Evolutionary conservation across 2,797 vertebrate species (phyloP).

Genomic region (Urocyon cinereoargenteus): DNA sequence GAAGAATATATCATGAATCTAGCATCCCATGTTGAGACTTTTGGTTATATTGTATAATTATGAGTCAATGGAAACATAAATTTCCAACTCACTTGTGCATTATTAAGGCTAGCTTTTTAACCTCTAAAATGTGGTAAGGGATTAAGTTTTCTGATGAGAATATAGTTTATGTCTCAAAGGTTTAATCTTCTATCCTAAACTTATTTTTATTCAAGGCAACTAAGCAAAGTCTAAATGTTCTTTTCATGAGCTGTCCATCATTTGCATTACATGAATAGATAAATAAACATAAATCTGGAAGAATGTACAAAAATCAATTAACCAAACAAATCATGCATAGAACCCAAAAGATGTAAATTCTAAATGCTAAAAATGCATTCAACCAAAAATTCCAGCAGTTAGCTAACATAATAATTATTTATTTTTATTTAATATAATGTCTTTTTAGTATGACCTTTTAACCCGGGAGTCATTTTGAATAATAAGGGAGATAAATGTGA

Average conservation of each 20-base stretch:
- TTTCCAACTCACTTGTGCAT: conserved; percentile 60
- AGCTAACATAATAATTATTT: conserved; percentile 74
- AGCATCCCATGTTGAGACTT: background rate
- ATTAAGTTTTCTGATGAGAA: conserved; percentile 54
- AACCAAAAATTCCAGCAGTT: conserved; percentile 70
- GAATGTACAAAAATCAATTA: conserved; percentile 85
- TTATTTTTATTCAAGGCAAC: conserved; percentile 59
- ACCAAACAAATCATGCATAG: conserved; percentile 74
- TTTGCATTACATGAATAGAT: conserved; percentile 80
- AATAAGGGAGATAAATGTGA: conserved; percentile 73
- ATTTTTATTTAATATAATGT: background rate
- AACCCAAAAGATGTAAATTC: conserved; percentile 67
- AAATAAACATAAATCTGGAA: conserved; percentile 81
- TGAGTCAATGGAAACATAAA: conserved; percentile 50
- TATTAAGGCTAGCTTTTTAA: conserved; percentile 67
- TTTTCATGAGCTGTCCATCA: conserved; percentile 70
- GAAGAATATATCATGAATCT: background rate
- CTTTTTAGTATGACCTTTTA: conserved; percentile 62
- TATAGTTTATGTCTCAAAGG: conserved; percentile 64
- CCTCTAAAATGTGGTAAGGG: background rate
- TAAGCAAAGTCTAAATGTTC: background rate
- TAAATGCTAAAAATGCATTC: conserved; percentile 66
- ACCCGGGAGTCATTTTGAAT: conserved; percentile 59
- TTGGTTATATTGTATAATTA: conserved; percentile 20
- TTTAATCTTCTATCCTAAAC: background rate